Conservation (phyloP, 2,888 invertebrate species). For the Archips xylosteana region DNA sequence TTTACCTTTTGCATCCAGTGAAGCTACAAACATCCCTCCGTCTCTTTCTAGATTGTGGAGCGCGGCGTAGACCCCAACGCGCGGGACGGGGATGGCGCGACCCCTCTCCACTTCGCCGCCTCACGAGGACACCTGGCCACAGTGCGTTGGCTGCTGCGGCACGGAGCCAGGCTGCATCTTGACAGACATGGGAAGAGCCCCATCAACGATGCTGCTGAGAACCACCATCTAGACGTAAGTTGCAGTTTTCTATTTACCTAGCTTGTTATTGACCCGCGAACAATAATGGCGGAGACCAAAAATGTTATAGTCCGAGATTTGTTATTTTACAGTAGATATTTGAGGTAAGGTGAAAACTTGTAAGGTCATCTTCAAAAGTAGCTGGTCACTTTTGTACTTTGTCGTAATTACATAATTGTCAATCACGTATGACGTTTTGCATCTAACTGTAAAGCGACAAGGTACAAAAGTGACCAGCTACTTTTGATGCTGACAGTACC, state of each 20-base stretch:
- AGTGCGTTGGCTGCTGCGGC: conserved; percentile 93
- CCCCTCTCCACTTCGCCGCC: conserved; percentile 95
- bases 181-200: conserved; percentile 96
- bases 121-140: conserved; percentile 93
- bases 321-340: too few species aligned
- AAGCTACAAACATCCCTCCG: background rate
- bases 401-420: too few species aligned
- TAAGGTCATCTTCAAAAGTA: too few species aligned
- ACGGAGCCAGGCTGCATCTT: conserved; percentile 92
- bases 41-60: conserved; percentile 88
- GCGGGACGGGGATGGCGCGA: conserved; percentile 95
- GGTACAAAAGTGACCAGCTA: too few species aligned
- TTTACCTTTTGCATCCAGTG: background rate
- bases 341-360: too few species aligned
- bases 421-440: too few species aligned
- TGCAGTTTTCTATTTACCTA: background rate
- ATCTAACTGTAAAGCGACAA: too few species aligned
- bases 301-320: too few species aligned
- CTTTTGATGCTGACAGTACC: too few species aligned
- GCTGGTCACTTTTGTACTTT: too few species aligned
- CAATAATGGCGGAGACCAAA: too few species aligned
- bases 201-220: conserved; percentile 96
- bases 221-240: conserved; percentile 93
- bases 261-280: too few species aligned
- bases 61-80: conserved; percentile 94